Evolutionary conservation across 2,888 invertebrate species (phyloP), one percentile per base, ranked within the genome.

Genomic region (Agrilus cyanescens): DNA sequence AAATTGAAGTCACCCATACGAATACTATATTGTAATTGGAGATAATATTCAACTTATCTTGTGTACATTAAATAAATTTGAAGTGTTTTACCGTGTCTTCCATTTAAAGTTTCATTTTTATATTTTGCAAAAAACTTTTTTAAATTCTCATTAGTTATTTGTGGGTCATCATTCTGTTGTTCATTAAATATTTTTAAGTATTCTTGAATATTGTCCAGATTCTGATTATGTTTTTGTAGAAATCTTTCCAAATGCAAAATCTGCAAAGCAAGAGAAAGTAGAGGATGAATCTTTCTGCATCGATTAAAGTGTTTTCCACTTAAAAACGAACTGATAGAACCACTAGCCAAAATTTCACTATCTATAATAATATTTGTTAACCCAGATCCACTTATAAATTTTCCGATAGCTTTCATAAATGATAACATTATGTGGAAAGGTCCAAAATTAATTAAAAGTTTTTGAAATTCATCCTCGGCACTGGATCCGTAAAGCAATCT

Each of bases 371-470:
- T 44, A 14, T 53, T 39, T n/a, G 47, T 38, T 40, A 53, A 47
- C 3, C 52, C 53, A 33, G 41, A 53, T 29, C 40, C 46, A 43
- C 38, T 41, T 34, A 53, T 52, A 38, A 50, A 47, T 51, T 53
- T 55, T n/a, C 53, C 55, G 12, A 57, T 35, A 30, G 55, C 54
- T 46, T 55, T 53, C 14, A 57, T 48, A 43, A 41, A 51, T 12
- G 52, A 47, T 43, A 57, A 40, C 48, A 51, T 49, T 29, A 57
- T 52, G 36, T 57, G 55, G 38, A 57, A 57, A 31, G 49, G 32
- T 37, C 55, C 57, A 12, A 55, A 47, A 33, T 56, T 45, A 38
- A 57, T 55, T 20, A 57, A 57, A 38, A 49, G 36, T 34, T 41
- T 43, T 44, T 53, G 50, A 34, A n/a, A n/a, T n/a, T n/a, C n/a